A percentile compares a stretch with the other conserved stretches of the same genome.
Conservation (phyloP, 35 echinoderm and acorn worm species). For the Apostichopus parvimensis region DNA sequence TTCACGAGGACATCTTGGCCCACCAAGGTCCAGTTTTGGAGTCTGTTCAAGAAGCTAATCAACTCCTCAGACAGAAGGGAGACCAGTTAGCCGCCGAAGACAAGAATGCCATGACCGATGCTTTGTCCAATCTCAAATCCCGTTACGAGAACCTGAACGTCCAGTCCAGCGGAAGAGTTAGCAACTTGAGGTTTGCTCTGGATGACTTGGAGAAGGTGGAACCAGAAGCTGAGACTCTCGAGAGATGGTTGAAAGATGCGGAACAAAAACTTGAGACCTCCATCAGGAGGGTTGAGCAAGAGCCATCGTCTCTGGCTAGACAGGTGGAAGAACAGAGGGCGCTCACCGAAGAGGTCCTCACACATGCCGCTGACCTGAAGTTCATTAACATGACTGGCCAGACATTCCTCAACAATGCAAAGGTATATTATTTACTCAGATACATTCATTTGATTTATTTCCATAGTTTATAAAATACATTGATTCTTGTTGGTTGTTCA, state of each 20-base stretch:
- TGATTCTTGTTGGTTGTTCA: too few relatives aligned
- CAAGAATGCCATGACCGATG: constrained; percentile 55
- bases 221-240: constrained; percentile 73
- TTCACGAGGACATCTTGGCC: constrained; percentile 84
- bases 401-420: constrained; percentile 88
- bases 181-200: constrained; percentile 74
- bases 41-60: constrained; percentile 74
- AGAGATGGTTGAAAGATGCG: constrained; percentile 74
- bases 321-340: constrained; percentile 83
- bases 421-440: constrained; percentile 60
- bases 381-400: constrained; percentile 99
- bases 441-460: background rate
- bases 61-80: constrained; percentile 81
- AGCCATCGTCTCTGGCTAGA: constrained; percentile 67
- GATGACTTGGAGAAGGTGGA: constrained; percentile 86
- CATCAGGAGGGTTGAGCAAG: constrained; percentile 65
- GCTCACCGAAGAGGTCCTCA: constrained; percentile 84
- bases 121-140: constrained; percentile 59
- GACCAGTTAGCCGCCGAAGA: constrained; percentile 76
- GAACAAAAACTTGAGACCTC: constrained; percentile 85
- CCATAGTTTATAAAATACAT: background rate
- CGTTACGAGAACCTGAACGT: constrained; percentile 87
- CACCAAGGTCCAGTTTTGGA: constrained; percentile 95
- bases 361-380: constrained; percentile 90
- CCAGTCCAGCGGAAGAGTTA: constrained; percentile 74